Evolutionary conservation across 2,113 vertebrate genomes (phyloP).

Genomic region (Prunella fulvescens): DNA sequence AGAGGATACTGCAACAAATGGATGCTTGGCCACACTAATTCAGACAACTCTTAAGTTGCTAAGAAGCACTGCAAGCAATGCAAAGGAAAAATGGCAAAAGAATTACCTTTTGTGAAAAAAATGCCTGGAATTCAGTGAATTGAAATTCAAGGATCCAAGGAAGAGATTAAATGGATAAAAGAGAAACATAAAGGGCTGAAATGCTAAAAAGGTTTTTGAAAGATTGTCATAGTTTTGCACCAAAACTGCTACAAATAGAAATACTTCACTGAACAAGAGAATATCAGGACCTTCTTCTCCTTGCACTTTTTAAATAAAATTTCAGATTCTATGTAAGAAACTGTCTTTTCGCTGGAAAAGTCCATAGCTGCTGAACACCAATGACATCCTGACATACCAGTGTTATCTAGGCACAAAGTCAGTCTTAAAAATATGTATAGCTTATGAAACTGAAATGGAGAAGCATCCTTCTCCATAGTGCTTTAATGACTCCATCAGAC

Average conservation of each 20-base stretch:
- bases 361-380: neutral
- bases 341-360: neutral
- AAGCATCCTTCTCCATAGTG: neutral
- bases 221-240: neutral
- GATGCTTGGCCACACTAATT: neutral
- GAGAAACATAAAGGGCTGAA: neutral
- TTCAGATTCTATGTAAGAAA: neutral
- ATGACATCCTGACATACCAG: fast-evolving
- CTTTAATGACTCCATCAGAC: neutral
- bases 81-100: neutral
- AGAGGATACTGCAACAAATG: neutral
- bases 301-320: neutral
- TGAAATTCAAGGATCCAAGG: neutral
- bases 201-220: neutral
- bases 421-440: neutral
- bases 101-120: neutral
- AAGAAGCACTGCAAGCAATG: neutral
- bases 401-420: neutral
- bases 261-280: neutral
- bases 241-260: neutral
- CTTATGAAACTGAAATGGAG: neutral
- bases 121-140: neutral
- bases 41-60: neutral
- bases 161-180: neutral
- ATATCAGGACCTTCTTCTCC: neutral